Evolutionary conservation across 1,140 invertebrate species (phyloP), one percentile per base, ranked within the genome.

Genomic region (Camponotus floridanus): DNA sequence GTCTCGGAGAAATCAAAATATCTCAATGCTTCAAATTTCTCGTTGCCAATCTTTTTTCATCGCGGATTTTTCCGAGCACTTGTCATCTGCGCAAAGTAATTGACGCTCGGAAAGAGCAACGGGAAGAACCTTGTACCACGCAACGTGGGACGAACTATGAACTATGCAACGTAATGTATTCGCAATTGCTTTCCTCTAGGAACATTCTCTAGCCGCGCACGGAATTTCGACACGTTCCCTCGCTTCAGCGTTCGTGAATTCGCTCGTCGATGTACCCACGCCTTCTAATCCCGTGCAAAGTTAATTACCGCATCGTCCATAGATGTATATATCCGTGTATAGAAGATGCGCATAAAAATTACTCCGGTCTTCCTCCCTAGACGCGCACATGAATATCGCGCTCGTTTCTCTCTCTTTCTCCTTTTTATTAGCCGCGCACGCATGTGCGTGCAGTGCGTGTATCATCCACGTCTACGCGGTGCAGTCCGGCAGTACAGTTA

Each of bases 241-340:
- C n/a, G 15, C 55, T 74, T 48, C 71, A 55, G 39, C 59, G 33
- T 57, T 48, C 51, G 74, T 80, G 84, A 88, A 79, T 88, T 89
- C 33, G 57, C 76, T 59, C 62, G 36, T 39, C 55, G 45, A 7
- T 42, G 33, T 88, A 85, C 67, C 70, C 76, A 88, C 84, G 87
- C 70, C 88, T 86, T 86, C 87, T 80, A 89, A 89, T 89, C 70
- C 76, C 33, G 68, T 45, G 76, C 68, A 42, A 74, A 88, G 62
- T 89, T 89, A 89, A 89, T 89, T 89, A 89, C 65, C 88, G 59
- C 79, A 45, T 55, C 59, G 81, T 85, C 73, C 51, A 31, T 67
- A 42, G 26, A 11, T 13, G n/a, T 15, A n/a, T 42, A 51, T 33
- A 36, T 42, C 26, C 9, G 85, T 79, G 33, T 13, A 13, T 26